phyloP scores from a whole-genome alignment of 2,888 invertebrate species.

The Cantharis lateralis region DNA sequence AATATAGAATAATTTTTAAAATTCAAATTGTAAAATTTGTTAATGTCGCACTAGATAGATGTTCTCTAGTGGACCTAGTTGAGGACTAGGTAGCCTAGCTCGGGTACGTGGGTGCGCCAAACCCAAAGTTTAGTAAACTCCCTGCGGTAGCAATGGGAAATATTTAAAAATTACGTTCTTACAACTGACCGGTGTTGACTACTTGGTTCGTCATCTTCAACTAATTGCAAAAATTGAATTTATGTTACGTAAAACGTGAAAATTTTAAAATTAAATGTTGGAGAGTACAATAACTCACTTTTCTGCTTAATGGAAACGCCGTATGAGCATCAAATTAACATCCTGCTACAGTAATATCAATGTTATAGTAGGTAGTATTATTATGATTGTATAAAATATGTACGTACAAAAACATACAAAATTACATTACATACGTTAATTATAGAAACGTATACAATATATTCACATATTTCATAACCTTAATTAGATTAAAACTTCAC shows the following conservation, averaged over 20 bases:
- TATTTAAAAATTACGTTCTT: background rate
- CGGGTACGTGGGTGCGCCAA: background rate
- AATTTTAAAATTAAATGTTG: background rate
- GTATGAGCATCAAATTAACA: background rate
- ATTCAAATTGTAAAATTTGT: background rate
- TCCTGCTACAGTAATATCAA: background rate
- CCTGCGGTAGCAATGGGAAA: background rate
- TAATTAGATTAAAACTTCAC: background rate
- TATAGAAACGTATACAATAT: background rate
- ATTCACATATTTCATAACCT: background rate
- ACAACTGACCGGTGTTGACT: background rate
- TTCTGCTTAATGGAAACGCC: background rate
- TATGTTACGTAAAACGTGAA: background rate
- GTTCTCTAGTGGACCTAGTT: background rate
- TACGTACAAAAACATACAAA: background rate
- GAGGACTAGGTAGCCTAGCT: background rate
- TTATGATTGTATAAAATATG: background rate
- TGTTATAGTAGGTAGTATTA: background rate
- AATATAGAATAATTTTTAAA: background rate
- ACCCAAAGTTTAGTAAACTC: background rate
- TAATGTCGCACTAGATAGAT: background rate
- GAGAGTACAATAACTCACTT: background rate
- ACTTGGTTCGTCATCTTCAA: background rate
- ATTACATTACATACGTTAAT: background rate
- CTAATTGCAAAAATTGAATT: background rate